Conservation (phyloP, 2,888 invertebrate species). For the Tinea semifulvella region DNA sequence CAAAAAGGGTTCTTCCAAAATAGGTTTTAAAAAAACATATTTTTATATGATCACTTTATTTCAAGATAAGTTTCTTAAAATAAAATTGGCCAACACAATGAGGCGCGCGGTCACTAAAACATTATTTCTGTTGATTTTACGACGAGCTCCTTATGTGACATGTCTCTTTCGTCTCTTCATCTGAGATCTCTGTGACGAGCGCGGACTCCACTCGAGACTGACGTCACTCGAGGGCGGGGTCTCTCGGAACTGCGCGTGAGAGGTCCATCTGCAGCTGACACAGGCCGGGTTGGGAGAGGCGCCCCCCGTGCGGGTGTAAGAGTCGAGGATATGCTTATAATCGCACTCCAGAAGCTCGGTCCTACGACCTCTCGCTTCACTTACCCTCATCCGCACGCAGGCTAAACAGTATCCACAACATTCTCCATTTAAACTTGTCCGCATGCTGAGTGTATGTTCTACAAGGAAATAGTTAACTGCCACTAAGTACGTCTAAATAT, state of each 20-base stretch:
- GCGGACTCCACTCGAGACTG: conserved; percentile 55
- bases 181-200: conserved; percentile 42
- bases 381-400: conserved; percentile 50
- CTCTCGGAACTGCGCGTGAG: conserved; percentile 57
- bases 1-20: no score
- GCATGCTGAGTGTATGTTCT: not conserved
- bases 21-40: no score
- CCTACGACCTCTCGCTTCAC: conserved; percentile 47
- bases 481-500: no score
- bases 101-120: no score
- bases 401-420: conserved; percentile 58
- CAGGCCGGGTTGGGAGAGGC: conserved; percentile 35
- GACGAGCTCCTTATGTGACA: conserved; percentile 14
- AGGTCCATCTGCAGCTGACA: conserved; percentile 57
- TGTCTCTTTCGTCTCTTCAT: conserved; percentile 52
- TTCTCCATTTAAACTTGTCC: conserved; percentile 38
- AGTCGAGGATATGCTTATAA: conserved; percentile 59
- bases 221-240: conserved; percentile 55
- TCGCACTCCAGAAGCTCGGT: conserved; percentile 56
- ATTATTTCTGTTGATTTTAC: no score
- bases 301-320: conserved; percentile 35
- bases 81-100: no score
- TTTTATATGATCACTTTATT: no score
- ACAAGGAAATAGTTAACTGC: not conserved
- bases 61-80: no score